These are phyloP conservation scores for Brachionus paranguensis DNA, from an alignment of 1,140 invertebrate species.

Conservation along the genomic window DNA sequence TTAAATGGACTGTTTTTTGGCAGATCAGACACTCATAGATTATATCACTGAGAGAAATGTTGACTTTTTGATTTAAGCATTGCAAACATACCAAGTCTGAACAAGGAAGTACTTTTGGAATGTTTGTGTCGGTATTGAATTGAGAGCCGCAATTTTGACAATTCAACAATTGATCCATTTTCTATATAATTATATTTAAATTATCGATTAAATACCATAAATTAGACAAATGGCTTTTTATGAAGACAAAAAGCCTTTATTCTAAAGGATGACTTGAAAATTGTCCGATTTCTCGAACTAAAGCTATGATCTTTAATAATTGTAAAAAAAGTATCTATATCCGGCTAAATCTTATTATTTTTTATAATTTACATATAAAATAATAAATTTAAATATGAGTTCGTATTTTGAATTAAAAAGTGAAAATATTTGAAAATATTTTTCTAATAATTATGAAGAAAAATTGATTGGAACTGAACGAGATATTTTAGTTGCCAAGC, in stretches of 20 bases:
- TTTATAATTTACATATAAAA: too few relatives aligned
- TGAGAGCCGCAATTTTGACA: background rate
- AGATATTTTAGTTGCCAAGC: too few relatives aligned
- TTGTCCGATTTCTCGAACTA: background rate
- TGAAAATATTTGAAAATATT: too few relatives aligned
- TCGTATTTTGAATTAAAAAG: too few relatives aligned
- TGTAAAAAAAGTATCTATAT: too few relatives aligned
- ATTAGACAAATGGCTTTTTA: background rate
- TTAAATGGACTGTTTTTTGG: background rate
- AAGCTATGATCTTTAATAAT: too few relatives aligned
- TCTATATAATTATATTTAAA: background rate
- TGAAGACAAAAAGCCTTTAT: background rate
- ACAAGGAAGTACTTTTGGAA: background rate
- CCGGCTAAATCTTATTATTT: too few relatives aligned
- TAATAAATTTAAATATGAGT: too few relatives aligned
- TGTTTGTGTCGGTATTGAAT: background rate
- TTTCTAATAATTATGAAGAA: too few relatives aligned
- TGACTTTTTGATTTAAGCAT: background rate
- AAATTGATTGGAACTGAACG: too few relatives aligned
- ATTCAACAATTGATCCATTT: background rate
- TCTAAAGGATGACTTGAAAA: background rate
- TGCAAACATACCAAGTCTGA: background rate
- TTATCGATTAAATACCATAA: background rate
- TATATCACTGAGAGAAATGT: background rate
- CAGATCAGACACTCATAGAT: background rate